Conservation (phyloP, 2,888 invertebrate species). For the Sisyra terminalis region DNA sequence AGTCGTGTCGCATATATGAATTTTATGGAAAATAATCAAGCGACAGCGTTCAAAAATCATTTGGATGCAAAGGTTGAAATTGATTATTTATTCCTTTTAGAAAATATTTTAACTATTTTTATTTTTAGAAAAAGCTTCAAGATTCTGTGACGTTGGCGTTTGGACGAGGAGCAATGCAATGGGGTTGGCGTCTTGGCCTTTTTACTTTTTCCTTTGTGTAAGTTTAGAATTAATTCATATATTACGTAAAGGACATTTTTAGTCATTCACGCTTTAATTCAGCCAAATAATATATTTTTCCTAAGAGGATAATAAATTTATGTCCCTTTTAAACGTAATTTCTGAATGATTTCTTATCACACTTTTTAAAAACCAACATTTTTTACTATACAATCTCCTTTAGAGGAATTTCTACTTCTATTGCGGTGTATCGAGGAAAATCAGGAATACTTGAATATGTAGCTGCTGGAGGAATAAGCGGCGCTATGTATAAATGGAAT, state of each 20-base stretch:
- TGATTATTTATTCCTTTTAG: slow-evolving; percentile 39
- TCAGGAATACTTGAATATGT: slow-evolving; percentile 49
- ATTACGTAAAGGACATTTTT: too few relatives aligned
- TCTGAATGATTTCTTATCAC: too few relatives aligned
- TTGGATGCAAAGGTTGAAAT: slow-evolving; percentile 46
- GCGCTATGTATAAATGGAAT: slow-evolving; percentile 47
- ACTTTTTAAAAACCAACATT: too few relatives aligned
- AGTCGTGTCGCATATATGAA: slow-evolving; percentile 42
- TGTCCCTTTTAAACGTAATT: too few relatives aligned
- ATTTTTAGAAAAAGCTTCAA: slow-evolving; percentile 47
- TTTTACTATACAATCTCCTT: slow-evolving; percentile 16
- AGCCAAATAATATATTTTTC: too few relatives aligned
- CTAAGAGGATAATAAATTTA: too few relatives aligned
- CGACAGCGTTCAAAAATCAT: slow-evolving; percentile 46
- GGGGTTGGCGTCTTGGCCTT: slow-evolving; percentile 49
- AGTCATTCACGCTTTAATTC: too few relatives aligned
- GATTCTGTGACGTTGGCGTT: slow-evolving; percentile 50
- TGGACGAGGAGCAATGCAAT: slow-evolving; percentile 50
- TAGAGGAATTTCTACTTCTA: slow-evolving; percentile 43
- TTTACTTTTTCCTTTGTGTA: slow-evolving; percentile 57
- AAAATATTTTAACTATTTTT: neutral
- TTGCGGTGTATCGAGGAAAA: slow-evolving; percentile 50
- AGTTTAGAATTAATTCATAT: slow-evolving; percentile 16
- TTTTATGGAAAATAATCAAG: slow-evolving; percentile 59
- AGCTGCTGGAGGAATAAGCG: slow-evolving; percentile 44